These are phyloP conservation scores for Balanococcus diminutus DNA, from an alignment of 2,888 invertebrate genomes.

Conservation along the genomic window DNA sequence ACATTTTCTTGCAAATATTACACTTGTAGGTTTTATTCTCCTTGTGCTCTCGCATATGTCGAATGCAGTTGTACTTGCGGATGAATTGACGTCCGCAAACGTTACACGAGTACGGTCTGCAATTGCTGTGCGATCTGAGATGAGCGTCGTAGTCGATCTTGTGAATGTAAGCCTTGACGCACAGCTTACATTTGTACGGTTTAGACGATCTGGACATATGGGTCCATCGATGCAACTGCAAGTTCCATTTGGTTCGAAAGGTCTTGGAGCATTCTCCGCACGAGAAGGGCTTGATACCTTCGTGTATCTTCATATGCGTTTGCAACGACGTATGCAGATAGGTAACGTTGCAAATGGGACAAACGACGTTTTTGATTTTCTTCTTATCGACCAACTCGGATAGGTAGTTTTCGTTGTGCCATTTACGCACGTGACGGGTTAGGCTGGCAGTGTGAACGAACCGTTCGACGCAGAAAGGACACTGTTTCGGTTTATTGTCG, in stretches of 20 bases:
- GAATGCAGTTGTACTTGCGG: conserved; percentile 83
- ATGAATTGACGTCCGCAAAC: conserved; percentile 89
- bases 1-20: conserved; percentile 87
- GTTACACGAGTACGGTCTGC: conserved; percentile 86
- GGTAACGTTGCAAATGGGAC: conserved; percentile 78
- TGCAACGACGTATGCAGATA: conserved; percentile 80
- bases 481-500: conserved; percentile 80
- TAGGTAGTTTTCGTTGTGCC: conserved; percentile 58
- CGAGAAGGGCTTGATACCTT: conserved; percentile 74
- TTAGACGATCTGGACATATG: conserved; percentile 82
- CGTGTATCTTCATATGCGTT: conserved; percentile 69
- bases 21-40: conserved; percentile 71
- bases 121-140: conserved; percentile 83
- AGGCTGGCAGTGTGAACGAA: conserved; percentile 84
- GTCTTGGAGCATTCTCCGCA: conserved; percentile 84
- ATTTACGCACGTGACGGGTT: conserved; percentile 71
- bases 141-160: conserved; percentile 85
- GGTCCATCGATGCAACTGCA: conserved; percentile 87
- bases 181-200: conserved; percentile 82
- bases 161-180: conserved; percentile 86
- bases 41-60: conserved; percentile 85
- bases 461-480: conserved; percentile 83
- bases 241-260: conserved; percentile 89
- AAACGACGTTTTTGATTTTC: conserved; percentile 70
- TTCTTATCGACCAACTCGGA: conserved; percentile 56